These are phyloP conservation scores for Poeciliopsis prolifica DNA, from an alignment of 2,113 vertebrate species.

Conservation along the genomic window DNA sequence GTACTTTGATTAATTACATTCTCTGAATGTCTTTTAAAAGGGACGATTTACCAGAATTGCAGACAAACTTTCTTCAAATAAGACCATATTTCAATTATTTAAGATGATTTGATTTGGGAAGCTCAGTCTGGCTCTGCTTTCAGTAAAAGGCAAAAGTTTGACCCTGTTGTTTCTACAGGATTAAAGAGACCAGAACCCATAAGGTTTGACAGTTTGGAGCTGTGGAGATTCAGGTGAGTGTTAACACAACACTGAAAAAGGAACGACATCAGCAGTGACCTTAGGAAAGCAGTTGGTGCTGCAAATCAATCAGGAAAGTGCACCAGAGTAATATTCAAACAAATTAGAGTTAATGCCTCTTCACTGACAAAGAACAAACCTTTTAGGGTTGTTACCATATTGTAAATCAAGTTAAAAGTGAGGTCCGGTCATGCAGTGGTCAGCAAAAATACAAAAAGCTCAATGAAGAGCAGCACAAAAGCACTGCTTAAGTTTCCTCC, in stretches of 20 bases:
- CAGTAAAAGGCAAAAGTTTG: too few relatives aligned
- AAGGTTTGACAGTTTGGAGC: neutral
- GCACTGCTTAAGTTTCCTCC: too few relatives aligned
- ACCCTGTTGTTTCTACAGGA: neutral
- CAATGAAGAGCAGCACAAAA: too few relatives aligned
- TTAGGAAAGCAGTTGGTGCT: neutral
- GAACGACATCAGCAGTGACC: neutral
- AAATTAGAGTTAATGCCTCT: neutral
- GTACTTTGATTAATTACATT: slow-evolving; percentile 20
- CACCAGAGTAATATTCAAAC: neutral
- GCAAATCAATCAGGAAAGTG: neutral
- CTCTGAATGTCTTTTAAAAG: slow-evolving; percentile 4
- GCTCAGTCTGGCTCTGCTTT: neutral
- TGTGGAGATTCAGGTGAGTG: neutral
- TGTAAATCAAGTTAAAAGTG: too few relatives aligned
- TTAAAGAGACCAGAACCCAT: neutral
- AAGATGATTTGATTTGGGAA: neutral
- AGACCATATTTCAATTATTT: too few relatives aligned
- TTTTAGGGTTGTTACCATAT: too few relatives aligned
- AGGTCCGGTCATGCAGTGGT: too few relatives aligned
- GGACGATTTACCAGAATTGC: neutral
- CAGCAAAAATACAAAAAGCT: too few relatives aligned
- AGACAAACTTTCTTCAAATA: neutral
- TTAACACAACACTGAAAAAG: neutral
- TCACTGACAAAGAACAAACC: too few relatives aligned